These are phyloP conservation scores for Laterallus jamaicensis DNA, from an alignment of 2,113 vertebrate species.

Conservation along the genomic window DNA sequence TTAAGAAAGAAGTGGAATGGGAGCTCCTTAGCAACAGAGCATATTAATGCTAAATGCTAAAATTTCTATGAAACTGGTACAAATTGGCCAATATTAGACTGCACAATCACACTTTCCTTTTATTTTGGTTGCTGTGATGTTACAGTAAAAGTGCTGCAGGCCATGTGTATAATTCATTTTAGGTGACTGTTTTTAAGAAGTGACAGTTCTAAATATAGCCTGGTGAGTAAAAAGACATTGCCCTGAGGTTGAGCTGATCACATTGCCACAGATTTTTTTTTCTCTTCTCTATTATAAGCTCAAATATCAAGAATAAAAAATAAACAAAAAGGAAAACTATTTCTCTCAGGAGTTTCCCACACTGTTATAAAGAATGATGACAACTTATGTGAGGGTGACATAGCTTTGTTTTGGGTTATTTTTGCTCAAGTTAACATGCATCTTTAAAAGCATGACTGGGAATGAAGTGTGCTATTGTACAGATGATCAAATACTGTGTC, in stretches of 20 bases:
- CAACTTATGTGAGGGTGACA: neutral
- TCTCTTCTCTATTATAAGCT: neutral
- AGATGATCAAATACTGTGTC: neutral
- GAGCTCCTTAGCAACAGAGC: conserved; percentile 5
- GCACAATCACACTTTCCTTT: conserved; percentile 21
- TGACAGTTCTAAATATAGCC: conserved; percentile 68
- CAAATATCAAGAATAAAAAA: neutral
- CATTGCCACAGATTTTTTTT: conserved; percentile 5
- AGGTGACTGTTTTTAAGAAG: conserved; percentile 66
- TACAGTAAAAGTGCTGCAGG: conserved; percentile 41
- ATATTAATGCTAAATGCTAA: conserved; percentile 12
- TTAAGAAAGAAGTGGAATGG: neutral
- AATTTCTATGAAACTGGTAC: conserved; percentile 1
- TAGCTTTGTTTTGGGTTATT: neutral
- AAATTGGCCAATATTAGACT: conserved; percentile 44
- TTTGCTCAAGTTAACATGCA: neutral
- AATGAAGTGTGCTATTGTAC: neutral
- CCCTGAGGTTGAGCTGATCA: conserved; percentile 50
- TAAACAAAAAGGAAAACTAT: neutral
- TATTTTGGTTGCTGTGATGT: conserved; percentile 51
- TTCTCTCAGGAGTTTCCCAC: neutral
- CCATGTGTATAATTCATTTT: conserved; percentile 54
- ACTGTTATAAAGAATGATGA: neutral
- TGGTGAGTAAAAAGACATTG: conserved; percentile 54
- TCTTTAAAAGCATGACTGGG: neutral